Evolutionary conservation across 2,888 invertebrate genomes (phyloP), one percentile per base, ranked within the genome.

Genomic region (Hesperia comma): DNA sequence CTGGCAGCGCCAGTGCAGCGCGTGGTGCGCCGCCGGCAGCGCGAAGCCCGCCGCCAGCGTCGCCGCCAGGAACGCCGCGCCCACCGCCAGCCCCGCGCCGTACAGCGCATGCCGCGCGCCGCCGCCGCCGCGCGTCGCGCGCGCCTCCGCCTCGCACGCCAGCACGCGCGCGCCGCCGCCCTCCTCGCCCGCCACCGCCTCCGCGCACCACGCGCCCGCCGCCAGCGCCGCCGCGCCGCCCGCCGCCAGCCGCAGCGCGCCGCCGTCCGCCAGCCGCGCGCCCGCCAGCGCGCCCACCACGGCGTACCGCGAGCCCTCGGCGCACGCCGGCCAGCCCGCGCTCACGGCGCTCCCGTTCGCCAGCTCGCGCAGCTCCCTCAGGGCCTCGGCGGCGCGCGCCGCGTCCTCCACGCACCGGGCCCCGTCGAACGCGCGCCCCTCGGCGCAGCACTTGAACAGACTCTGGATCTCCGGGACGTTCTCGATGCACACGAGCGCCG

Each of bases 1-100:
- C 92, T 97, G 97, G 84, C 97, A 97, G 79, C 96, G 94, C 96
- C 97, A 97, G 88, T 97, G 97, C 77, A 97, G 93, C 72, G 96
- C 96, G 91, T 97, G 97, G 90, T 96, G 96, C 76, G 96, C 96
- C 73, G 96, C 95, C 62, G 97, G 97, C 83, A 97, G 93, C 75
- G 97, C 93, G 79, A 95, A 96, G 17, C 97, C 96, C 12, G 97
- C 96, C 55, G 95, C 95, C 79, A 97, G 88, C 62, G 97, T 97
- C 17, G 96, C 96, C 49, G 95, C 95, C 84, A 97, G 92, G 92
- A 97, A 97, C 70, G 96, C 94, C 3, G 96, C 96, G 76, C 97
- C 97, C 76, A 97, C 94, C 68, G 97, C 95, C 81, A 97, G 93
- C 69, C 96, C 96, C 67, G 95, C 94, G 69, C 97, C 96, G 82